Evolutionary conservation across 2,113 vertebrate species (phyloP).

Genomic region (Chloropsis cyanopogon): DNA sequence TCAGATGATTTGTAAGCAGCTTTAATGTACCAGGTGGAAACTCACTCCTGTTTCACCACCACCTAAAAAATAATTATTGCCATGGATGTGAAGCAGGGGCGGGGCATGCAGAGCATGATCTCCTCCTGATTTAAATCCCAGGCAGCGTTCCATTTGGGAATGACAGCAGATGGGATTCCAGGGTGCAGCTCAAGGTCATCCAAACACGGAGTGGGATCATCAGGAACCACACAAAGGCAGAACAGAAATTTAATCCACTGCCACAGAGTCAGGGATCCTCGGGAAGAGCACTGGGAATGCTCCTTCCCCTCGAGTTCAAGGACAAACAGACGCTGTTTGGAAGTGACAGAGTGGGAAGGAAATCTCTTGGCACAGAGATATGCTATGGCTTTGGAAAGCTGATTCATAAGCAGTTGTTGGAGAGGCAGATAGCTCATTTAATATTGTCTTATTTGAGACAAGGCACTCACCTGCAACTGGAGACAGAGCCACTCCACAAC

Average conservation of each 20-base stretch:
- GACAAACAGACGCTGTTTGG: background rate
- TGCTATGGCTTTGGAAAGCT: background rate
- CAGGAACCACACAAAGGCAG: background rate
- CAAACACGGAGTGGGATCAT: background rate
- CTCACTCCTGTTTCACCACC: background rate
- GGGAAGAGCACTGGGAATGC: background rate
- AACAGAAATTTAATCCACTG: background rate
- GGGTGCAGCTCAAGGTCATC: conserved; percentile 45
- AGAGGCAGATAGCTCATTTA: background rate
- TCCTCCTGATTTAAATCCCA: background rate
- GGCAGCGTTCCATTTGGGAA: background rate
- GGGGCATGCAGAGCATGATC: background rate
- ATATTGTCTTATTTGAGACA: background rate
- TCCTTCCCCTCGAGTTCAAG: background rate
- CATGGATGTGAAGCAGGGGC: background rate
- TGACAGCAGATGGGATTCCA: conserved; percentile 10
- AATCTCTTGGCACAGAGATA: accelerated
- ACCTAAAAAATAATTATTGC: background rate
- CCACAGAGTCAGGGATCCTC: background rate
- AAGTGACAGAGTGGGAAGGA: background rate
- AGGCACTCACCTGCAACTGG: background rate
- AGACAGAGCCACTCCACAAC: background rate
- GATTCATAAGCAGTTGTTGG: accelerated
- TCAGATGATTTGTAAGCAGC: background rate
- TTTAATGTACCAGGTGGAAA: background rate